A percentile compares a stretch with the other conserved stretches of the same genome.
Evolutionary conservation across 2,113 vertebrate genomes (phyloP).

Genomic region (Verasper variegatus): DNA sequence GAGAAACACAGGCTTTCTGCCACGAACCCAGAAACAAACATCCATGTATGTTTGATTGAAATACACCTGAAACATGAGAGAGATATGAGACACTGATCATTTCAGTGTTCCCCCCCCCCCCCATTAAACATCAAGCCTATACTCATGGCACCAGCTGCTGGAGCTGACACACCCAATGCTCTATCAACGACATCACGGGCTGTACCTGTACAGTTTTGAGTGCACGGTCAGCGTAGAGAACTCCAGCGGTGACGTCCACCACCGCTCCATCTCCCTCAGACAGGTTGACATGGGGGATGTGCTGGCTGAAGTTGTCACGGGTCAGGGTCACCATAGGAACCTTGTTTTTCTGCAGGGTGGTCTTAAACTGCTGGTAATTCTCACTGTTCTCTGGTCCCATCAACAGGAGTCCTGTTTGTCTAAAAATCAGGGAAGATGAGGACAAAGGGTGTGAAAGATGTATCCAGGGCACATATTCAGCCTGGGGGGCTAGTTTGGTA

Average conservation of each 20-base stretch:
- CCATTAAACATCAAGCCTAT: too few species aligned
- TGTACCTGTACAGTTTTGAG: slow-evolving; percentile 88
- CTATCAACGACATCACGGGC: not conserved
- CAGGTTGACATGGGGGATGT: slow-evolving; percentile 84
- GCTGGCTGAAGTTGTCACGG: slow-evolving; percentile 68
- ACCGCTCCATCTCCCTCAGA: slow-evolving; percentile 79
- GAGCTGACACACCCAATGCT: not conserved
- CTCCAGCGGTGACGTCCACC: slow-evolving; percentile 84
- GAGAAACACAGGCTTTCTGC: not conserved
- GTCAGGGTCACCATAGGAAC: slow-evolving; percentile 76
- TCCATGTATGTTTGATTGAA: not conserved
- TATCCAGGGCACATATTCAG: too few species aligned
- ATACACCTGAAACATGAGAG: not conserved
- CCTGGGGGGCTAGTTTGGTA: too few species aligned
- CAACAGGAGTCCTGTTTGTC: slow-evolving; percentile 85
- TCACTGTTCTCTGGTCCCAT: slow-evolving; percentile 81
- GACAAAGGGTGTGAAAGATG: not conserved
- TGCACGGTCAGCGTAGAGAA: slow-evolving; percentile 89
- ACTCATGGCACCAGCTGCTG: too few species aligned
- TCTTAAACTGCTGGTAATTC: slow-evolving; percentile 74
- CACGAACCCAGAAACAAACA: not conserved
- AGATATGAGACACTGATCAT: too few species aligned
- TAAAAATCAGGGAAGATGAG: slow-evolving; percentile 34
- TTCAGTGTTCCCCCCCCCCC: too few species aligned
- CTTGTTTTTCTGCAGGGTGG: slow-evolving; percentile 72